A percentile compares a stretch with the other conserved stretches of the same genome.
Evolutionary conservation across 2,797 vertebrate species (phyloP).

Genomic region (Menidia menidia): DNA sequence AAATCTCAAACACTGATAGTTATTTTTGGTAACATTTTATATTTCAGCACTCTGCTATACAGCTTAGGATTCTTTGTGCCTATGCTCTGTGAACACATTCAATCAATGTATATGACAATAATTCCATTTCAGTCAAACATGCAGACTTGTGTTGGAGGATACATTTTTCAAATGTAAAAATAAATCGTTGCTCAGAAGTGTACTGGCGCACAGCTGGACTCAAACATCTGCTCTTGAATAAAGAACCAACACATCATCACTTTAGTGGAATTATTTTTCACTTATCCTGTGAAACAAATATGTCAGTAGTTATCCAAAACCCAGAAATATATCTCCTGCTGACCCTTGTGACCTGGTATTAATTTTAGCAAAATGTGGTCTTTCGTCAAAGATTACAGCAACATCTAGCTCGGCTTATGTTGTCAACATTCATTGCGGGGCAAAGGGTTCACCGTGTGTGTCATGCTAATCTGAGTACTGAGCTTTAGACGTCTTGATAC

Average conservation of each 20-base stretch:
- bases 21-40: background rate
- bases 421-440: slow-evolving; percentile 17
- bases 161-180: no score
- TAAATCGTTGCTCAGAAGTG: background rate
- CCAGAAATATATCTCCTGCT: slow-evolving; percentile 1
- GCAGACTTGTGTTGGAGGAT: no score
- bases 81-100: background rate
- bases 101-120: background rate
- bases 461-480: slow-evolving; percentile 15
- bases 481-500: slow-evolving; percentile 11
- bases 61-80: background rate
- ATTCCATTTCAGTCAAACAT: no score
- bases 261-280: background rate
- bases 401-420: slow-evolving; percentile 24
- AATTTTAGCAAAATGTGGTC: slow-evolving; percentile 19
- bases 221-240: background rate
- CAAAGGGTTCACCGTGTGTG: slow-evolving; percentile 44
- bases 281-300: slow-evolving; percentile 8
- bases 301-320: slow-evolving; percentile 7
- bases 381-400: slow-evolving; percentile 16
- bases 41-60: background rate
- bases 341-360: slow-evolving; percentile 31
- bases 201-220: background rate
- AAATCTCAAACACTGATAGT: no score
- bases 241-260: background rate